Conservation (phyloP, 2,888 invertebrate genomes). For the Oscheius sp. region DNA sequence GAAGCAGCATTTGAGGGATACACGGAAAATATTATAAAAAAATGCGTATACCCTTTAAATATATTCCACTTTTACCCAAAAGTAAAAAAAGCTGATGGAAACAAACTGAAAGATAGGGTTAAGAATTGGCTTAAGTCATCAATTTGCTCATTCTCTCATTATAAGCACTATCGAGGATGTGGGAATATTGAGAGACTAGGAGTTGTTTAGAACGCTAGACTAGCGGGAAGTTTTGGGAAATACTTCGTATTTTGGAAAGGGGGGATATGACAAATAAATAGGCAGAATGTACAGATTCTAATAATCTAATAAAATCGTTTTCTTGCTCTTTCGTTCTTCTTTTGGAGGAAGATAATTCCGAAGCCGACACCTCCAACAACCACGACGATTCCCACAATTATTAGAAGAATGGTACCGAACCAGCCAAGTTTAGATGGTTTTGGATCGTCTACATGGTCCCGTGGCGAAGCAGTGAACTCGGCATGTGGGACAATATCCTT, state of each 20-base stretch:
- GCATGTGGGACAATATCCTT: conserved; percentile 48
- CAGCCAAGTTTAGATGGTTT: conserved; percentile 88
- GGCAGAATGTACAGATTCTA: conserved; percentile 6
- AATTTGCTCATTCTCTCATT: conserved; percentile 29
- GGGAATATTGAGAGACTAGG: conserved; percentile 16
- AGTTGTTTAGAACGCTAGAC: conserved; percentile 18
- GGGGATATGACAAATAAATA: conserved; percentile 12
- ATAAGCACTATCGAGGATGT: conserved; percentile 23
- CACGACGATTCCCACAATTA: conserved; percentile 86
- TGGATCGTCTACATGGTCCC: conserved; percentile 89
- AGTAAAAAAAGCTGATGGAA: too few species aligned
- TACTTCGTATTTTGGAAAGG: conserved; percentile 5
- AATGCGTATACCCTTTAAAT: conserved; percentile 8
- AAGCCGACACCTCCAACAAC: conserved; percentile 86
- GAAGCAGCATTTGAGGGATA: not conserved
- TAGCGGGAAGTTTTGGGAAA: conserved; percentile 11
- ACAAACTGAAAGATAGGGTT: conserved; percentile 26
- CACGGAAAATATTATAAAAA: not conserved
- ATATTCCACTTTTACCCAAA: too few species aligned
- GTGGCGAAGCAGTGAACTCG: conserved; percentile 77
- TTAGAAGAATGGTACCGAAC: conserved; percentile 83
- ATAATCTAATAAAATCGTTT: conserved; percentile 84
- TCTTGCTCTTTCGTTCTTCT: conserved; percentile 87
- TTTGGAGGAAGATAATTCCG: conserved; percentile 92
- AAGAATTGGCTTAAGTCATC: conserved; percentile 31